Base-by-base conservation (phyloP, 2,888 invertebrate genomes). In the Meteorus colon region DNA sequence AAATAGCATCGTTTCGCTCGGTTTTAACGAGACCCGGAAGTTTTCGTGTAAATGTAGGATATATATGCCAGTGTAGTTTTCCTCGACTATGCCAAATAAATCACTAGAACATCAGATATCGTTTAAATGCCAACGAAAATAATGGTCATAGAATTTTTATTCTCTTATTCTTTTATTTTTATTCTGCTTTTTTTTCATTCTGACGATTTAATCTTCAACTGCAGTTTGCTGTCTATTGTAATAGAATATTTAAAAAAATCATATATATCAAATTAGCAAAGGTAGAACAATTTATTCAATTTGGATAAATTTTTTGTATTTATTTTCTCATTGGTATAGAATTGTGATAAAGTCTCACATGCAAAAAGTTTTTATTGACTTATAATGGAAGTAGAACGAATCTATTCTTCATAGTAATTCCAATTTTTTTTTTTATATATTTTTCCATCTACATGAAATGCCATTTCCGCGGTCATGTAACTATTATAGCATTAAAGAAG, bases 11-110 rank as follows among this genome's bases (percentile, higher is more conserved):
- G 74, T 81, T 80, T 76, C 75, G 77, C 79, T 77, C 67, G 76
- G 72, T 79, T 74, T 80, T 79, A 80, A 80, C 77, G 77, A 77
- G 45, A 71, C 78, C 78, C 80, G 84, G 84, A 84, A 84, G 80
- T 78, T 73, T 77, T 34, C 51, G 60, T 73, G 67, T 62, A 73
- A 31, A 48, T 48, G 65, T 73, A 59, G 67, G 66, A 72, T 60
- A 75, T 41, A 59, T 72, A 71, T 37, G 41, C 63, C 16, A 24
- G 34, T 55, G 41, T 31, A 31, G 63, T 72, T 72, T 62, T 62
- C 71, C 62, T 48, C 48, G n/a, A 45, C 60, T 37, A 55, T 70
- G 19, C 31, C 41, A 48, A 72, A 72, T 72, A 72, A 72, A 62
- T 72, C 71, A 72, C 60, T 60, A 68, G 51, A n/a, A 8, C 55